Base-by-base conservation (phyloP, 2,888 invertebrate species). In the Dynastes hyllus region DNA sequence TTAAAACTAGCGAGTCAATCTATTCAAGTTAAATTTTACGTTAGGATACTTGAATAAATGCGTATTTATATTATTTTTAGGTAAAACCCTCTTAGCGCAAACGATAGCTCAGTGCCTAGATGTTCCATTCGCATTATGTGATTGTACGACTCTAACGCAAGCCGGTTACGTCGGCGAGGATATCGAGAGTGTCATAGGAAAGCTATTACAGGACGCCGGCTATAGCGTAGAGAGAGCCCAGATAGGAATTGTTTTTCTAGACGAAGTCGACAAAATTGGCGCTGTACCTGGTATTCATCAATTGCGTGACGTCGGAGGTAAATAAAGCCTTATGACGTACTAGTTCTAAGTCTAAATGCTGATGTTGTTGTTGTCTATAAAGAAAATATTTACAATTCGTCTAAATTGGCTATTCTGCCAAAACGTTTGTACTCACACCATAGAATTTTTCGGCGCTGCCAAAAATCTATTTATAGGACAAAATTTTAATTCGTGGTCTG, bases 131-230 rank as follows among this genome's bases (percentile, higher is more conserved):
- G 98, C 98, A 45, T 98, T 98, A 87, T 98, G 98, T 90, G 99
- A 99, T 91, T 99, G 99, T 90, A 98, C 98, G 32, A 97, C 97
- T 11, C 90, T 98, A 53, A 98, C 98, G 11, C 97, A 98, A 90
- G 98, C 97, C 32, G 97, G 99, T 53, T 99, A 99, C 89, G 99
- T 99, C 6, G 99, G 99, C n/a, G 99, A 99, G 90, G 99, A 99
- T 88, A 98, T 99, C 86, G 99, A 99, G 90, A 97, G 97, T 87
- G 98, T 99, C 76, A 97, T 99, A 86, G 97, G 97, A 40, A 99
- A 99, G 88, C 91, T 99, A 77, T 90, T 97, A 75, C 98, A 98
- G 90, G 98, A 98, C 89, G 98, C 99, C 50, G 97, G 98, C 88
- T 98, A 97, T 88, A 97, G 97, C 86, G 97, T 99, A 83, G 99